These are phyloP conservation scores for Rhombomys opimus DNA, from an alignment of 2,113 vertebrate genomes.

Conservation along the genomic window DNA sequence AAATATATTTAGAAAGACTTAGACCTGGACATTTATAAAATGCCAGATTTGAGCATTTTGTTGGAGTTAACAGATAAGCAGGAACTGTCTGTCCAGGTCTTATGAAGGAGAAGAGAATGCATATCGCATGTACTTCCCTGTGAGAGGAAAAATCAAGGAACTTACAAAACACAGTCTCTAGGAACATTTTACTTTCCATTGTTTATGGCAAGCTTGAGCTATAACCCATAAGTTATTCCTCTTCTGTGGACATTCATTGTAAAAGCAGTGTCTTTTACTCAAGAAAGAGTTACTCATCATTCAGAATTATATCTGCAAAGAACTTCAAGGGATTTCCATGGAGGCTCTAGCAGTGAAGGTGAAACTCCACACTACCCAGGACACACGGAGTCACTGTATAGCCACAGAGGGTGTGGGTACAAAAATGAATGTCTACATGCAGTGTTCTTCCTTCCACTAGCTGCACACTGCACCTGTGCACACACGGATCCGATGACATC, in stretches of 20 bases:
- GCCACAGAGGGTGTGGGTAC: constrained; percentile 46
- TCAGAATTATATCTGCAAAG: constrained; percentile 40
- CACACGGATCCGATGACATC: constrained; percentile 79
- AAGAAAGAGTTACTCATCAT: constrained; percentile 5
- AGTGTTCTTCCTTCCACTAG: constrained; percentile 64
- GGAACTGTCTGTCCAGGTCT: neutral
- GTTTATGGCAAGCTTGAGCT: neutral
- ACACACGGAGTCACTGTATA: constrained; percentile 52
- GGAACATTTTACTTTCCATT: constrained; percentile 40
- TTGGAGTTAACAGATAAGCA: neutral
- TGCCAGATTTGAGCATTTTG: constrained; percentile 45
- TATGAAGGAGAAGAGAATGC: neutral
- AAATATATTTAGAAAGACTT: constrained; percentile 56
- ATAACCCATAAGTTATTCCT: neutral
- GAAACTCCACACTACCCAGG: constrained; percentile 37
- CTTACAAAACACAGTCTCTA: neutral
- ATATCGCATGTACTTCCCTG: neutral
- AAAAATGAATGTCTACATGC: constrained; percentile 71
- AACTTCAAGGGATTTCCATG: constrained; percentile 47
- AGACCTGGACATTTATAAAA: constrained; percentile 21
- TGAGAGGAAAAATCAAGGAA: neutral
- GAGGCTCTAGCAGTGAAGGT: constrained; percentile 2
- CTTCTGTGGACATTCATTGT: constrained; percentile 43
- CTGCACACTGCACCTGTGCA: constrained; percentile 77
- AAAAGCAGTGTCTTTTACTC: constrained; percentile 50